These are phyloP conservation scores for Euclidia mi DNA, from an alignment of 2,888 invertebrate genomes.

Conservation along the genomic window DNA sequence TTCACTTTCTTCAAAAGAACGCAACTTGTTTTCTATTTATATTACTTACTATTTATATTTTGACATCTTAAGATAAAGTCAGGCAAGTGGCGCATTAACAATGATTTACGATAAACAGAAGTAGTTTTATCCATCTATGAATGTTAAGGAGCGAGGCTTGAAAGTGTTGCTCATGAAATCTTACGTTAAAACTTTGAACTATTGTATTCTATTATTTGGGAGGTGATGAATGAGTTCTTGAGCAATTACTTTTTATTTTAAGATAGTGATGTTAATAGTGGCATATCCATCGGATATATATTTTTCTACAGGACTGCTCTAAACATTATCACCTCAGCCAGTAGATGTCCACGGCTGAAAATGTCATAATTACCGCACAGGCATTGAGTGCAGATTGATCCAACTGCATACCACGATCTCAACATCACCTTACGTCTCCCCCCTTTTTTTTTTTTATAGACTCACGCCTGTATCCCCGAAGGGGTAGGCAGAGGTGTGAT, in stretches of 20 bases:
- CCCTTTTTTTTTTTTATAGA: too few relatives aligned
- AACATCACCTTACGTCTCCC: too few relatives aligned
- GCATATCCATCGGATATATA: too few relatives aligned
- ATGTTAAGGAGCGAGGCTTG: slow-evolving; percentile 31
- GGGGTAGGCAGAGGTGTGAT: too few relatives aligned
- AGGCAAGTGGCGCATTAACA: slow-evolving; percentile 18
- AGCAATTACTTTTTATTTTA: neutral
- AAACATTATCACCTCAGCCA: too few relatives aligned
- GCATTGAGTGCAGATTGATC: too few relatives aligned
- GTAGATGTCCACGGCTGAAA: too few relatives aligned
- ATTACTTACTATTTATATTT: slow-evolving; percentile 6
- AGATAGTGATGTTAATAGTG: too few relatives aligned
- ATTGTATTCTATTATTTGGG: slow-evolving; percentile 11
- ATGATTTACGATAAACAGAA: slow-evolving; percentile 36
- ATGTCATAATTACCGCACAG: too few relatives aligned
- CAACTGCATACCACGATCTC: too few relatives aligned
- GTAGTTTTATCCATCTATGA: slow-evolving; percentile 23
- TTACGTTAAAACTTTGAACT: slow-evolving; percentile 13
- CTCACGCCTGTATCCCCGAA: too few relatives aligned
- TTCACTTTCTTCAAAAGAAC: neutral
- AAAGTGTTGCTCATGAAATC: slow-evolving; percentile 27
- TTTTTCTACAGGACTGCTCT: too few relatives aligned
- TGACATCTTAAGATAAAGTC: slow-evolving; percentile 22
- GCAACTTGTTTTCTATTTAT: slow-evolving; percentile 1
- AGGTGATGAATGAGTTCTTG: slow-evolving; percentile 13